These are phyloP conservation scores for Globia sparganii DNA, from an alignment of 2,888 invertebrate genomes.

Conservation along the genomic window DNA sequence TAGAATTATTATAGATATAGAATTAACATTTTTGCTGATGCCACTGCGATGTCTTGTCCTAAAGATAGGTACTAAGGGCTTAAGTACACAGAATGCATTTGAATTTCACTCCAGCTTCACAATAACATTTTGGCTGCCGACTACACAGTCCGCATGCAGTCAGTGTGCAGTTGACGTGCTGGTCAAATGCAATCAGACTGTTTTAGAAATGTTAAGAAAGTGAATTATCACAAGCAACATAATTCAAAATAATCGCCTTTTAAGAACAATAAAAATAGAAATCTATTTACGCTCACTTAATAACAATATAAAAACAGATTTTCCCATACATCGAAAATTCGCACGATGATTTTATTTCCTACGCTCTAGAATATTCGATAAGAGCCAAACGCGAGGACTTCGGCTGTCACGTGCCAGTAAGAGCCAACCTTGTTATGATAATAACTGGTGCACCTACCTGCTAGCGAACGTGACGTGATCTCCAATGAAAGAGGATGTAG, in stretches of 20 bases:
- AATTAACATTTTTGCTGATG: neutral
- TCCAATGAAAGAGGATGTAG: constrained; percentile 32
- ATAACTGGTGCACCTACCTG: constrained; percentile 58
- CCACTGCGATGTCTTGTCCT: neutral
- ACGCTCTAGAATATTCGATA: constrained; percentile 57
- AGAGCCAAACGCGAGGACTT: constrained; percentile 48
- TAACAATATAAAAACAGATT: constrained; percentile 36
- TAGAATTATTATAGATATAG: neutral
- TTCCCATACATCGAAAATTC: constrained; percentile 27
- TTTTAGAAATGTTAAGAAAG: neutral
- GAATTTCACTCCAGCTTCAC: neutral
- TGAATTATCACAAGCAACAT: neutral
- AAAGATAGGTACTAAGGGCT: neutral
- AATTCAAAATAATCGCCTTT: neutral
- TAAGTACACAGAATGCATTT: neutral
- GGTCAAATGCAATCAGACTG: neutral
- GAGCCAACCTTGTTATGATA: constrained; percentile 66
- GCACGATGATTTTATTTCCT: constrained; percentile 55
- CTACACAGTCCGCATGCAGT: neutral
- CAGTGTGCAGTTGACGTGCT: too few species aligned
- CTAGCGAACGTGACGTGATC: constrained; percentile 55
- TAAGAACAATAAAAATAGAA: constrained; percentile 16
- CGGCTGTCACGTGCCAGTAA: constrained; percentile 61
- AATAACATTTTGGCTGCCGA: neutral
- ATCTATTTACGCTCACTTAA: constrained; percentile 35